These are phyloP conservation scores for Oxycera nigricornis DNA, from an alignment of 2,888 invertebrate species.

Conservation along the genomic window DNA sequence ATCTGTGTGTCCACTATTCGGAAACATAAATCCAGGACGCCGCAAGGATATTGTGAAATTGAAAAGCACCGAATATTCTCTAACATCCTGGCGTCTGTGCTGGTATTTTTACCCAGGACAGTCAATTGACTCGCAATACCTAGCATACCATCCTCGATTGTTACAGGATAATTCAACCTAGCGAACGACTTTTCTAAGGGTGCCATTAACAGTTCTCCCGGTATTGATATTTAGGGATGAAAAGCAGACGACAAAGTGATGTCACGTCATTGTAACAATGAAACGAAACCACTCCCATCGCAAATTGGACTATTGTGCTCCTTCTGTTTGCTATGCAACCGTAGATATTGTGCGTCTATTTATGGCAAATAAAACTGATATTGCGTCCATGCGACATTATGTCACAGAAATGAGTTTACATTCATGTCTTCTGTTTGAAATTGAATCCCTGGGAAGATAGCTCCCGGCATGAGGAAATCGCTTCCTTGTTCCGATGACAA, in stretches of 20 bases:
- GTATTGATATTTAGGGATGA: slow-evolving; percentile 37
- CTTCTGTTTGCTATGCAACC: slow-evolving; percentile 27
- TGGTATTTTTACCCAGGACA: not conserved
- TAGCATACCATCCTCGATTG: not conserved
- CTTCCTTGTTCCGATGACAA: not conserved
- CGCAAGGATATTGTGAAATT: slow-evolving; percentile 35
- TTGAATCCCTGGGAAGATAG: not conserved
- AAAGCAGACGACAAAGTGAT: slow-evolving; percentile 36
- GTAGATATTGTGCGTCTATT: slow-evolving; percentile 17
- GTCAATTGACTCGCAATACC: slow-evolving; percentile 13
- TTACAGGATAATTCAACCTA: slow-evolving; percentile 37
- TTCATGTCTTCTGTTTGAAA: not conserved
- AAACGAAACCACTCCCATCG: slow-evolving; percentile 23
- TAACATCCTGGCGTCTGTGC: not conserved
- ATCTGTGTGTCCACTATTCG: not conserved
- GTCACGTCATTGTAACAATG: slow-evolving; percentile 39
- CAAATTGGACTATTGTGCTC: slow-evolving; percentile 31
- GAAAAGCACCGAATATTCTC: slow-evolving; percentile 22
- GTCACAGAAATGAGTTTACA: not conserved
- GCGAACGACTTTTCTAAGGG: slow-evolving; percentile 36
- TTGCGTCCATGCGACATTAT: not conserved
- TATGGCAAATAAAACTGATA: not conserved
- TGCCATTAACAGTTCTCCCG: slow-evolving; percentile 34
- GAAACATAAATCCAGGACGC: slow-evolving; percentile 11
- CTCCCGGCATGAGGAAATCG: not conserved